phyloP scores from a whole-genome alignment of 2,888 invertebrate genomes.

The Thymelicus sylvestris region DNA sequence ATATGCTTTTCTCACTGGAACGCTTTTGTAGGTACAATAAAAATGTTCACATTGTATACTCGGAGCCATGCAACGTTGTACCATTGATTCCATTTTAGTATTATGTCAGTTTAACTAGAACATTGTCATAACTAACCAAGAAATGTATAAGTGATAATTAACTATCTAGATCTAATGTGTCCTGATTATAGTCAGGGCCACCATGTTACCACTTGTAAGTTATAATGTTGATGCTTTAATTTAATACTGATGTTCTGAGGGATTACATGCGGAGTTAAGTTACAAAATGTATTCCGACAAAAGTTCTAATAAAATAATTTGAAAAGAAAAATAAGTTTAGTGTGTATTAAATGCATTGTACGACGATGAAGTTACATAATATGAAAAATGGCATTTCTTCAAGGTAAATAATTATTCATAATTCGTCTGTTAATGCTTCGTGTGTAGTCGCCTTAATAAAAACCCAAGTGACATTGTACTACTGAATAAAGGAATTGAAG shows the following conservation, averaged over 20 bases:
- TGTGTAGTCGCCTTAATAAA: slow-evolving; percentile 16
- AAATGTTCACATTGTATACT: too few species aligned
- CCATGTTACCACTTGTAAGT: not conserved
- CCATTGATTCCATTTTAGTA: not conserved
- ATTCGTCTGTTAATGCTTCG: not conserved
- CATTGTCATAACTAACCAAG: slow-evolving; percentile 1
- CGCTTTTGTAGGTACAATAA: too few species aligned
- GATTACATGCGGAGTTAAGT: not conserved
- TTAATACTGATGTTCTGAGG: not conserved
- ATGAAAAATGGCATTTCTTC: too few species aligned
- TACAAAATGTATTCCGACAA: too few species aligned
- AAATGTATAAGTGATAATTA: not conserved
- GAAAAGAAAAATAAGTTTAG: too few species aligned
- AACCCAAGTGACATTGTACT: slow-evolving; percentile 20
- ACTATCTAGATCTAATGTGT: not conserved
- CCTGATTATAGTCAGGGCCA: not conserved
- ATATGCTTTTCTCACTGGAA: too few species aligned
- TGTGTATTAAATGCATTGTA: too few species aligned
- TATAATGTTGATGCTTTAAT: not conserved
- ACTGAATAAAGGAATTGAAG: slow-evolving; percentile 28
- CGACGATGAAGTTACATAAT: too few species aligned
- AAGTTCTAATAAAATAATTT: too few species aligned
- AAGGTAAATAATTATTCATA: too few species aligned
- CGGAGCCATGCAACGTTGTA: not conserved
- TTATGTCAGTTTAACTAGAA: not conserved